Base-by-base conservation (phyloP, 2,888 invertebrate genomes). In the Lasioglossum marginatum region DNA sequence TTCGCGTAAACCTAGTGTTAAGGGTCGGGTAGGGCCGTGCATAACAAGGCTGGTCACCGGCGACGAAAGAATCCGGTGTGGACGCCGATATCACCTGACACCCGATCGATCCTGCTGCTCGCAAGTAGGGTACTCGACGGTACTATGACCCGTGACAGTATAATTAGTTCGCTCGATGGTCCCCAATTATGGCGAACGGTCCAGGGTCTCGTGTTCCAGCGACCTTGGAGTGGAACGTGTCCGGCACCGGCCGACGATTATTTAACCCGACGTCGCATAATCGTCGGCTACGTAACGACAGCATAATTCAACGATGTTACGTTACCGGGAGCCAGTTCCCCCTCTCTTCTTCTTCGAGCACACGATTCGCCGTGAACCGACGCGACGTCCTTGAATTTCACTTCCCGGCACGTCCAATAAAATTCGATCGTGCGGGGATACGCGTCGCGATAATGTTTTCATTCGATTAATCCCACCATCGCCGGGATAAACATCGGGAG, bases 201-300 rank as follows among this genome's bases (percentile, higher is more conserved):
- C 68, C 79, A 66, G 77, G 48, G 71, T 52, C 68, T 81, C 52
- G 74, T 72, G 85, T 73, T 82, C 72, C 77, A 23, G 75, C 57
- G 63, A 79, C 91, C 90, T 91, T 91, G 89, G 74, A 72, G 43
- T 14, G 34, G 43, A 77, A 45, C 83, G 75, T 85, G 85, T 78
- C 78, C 79, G 71, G 43, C 77, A 73, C 48, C 70, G 79, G 66
- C 76, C 75, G 86, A 34, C 83, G 83, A 89, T 91, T 90, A 88
- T 91, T 91, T 88, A 89, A 91, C 89, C 77, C 85, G 84, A 87
- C 88, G 83, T 85, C 84, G 83, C 70, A 70, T 88, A 89, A 91
- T 90, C 89, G 79, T 78, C 79, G 86, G 16, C 86, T 81, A 89
- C 89, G 86, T 90, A 91, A 91, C 90, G 85, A 77, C 85, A 27